Base-by-base conservation (phyloP, 2,888 invertebrate genomes). In the Drepana falcataria region DNA sequence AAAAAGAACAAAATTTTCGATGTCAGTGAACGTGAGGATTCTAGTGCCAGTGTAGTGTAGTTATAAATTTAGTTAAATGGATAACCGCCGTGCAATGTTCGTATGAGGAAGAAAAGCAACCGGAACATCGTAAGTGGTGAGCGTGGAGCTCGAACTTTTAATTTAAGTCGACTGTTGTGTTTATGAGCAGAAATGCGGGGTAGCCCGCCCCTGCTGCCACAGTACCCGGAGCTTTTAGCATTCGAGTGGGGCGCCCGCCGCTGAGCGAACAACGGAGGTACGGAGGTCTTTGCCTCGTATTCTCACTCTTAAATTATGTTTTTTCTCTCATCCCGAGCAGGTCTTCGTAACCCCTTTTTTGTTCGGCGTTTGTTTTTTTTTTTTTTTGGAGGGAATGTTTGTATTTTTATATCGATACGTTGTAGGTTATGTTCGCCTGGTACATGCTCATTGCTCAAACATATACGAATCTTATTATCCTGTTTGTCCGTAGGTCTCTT, bases 91-190 rank as follows among this genome's bases (percentile, higher is more conserved):
- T 83, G 89, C 87, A 83, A 95, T 76, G 94, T 77, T 89, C 91
- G 89, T 86, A 91, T 91, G 91, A 91, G 90, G 91, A 91, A 91
- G 89, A 91, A 91, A 87, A 85, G 81, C 81, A 89, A 87, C 77
- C 84, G 88, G 72, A 91, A 88, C 86, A 91, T 87, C 80, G 90
- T 90, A 91, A 91, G 90, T 90, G 85, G 69, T 75, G 80, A 79
- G 80, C 79, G 74, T 71, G 72, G 49, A 57, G 73, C 74, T 79
- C 76, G 68, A 83, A 83, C 86, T n/a, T n/a, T 84, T 84, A 33
- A 75, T 79, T 83, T 77, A n/a, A n/a, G n/a, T n/a, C n/a, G n/a
- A n/a, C 75, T 79, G 74, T 81, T 83, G 80, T 83, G 80, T 83
- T 75, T 83, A 75, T 80, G 79, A 74, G 75, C 73, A 75, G 77